A percentile compares a stretch with the other conserved stretches of the same genome.
Conservation (phyloP, 2,113 vertebrate genomes). For the Morone chrysops region DNA sequence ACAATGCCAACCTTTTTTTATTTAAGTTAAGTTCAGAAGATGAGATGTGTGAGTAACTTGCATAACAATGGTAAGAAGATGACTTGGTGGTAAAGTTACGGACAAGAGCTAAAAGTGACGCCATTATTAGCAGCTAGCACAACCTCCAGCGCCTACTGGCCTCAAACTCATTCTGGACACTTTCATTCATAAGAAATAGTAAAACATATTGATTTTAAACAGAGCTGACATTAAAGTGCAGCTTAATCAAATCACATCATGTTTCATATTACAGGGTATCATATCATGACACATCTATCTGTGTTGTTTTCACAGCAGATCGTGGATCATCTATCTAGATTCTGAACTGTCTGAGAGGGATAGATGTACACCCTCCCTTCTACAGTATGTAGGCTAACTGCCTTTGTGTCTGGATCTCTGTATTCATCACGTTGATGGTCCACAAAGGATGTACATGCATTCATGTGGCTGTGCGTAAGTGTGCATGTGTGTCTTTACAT, state of each 20-base stretch:
- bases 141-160: background rate
- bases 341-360: background rate
- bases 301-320: background rate
- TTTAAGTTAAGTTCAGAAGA: no score
- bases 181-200: background rate
- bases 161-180: background rate
- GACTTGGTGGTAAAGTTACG: background rate
- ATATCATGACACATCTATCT: background rate
- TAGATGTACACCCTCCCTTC: background rate
- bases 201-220: background rate
- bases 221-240: background rate
- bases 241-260: background rate
- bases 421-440: conserved; percentile 21
- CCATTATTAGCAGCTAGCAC: background rate
- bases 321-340: background rate
- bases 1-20: no score
- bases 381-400: background rate
- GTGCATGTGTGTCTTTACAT: conserved; percentile 45
- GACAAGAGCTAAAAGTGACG: background rate
- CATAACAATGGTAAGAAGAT: background rate
- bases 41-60: background rate
- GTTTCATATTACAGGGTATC: background rate
- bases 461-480: conserved; percentile 50
- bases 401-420: conserved; percentile 17
- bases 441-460: conserved; percentile 19